Base-by-base conservation (phyloP, 2,888 invertebrate genomes). In the Nipponacmea schrenckii region DNA sequence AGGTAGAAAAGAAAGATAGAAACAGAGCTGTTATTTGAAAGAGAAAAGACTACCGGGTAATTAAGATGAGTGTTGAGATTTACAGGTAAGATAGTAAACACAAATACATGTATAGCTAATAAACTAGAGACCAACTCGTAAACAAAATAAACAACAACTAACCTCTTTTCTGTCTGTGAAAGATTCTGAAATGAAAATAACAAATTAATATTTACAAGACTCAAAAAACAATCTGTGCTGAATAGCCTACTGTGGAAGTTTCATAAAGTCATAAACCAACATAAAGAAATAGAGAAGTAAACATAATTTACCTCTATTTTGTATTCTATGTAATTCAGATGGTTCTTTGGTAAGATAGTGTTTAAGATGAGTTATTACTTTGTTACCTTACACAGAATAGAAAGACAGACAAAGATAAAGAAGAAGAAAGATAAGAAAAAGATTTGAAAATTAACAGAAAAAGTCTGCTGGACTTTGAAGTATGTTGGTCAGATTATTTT, bases 141-240 rank as follows among this genome's bases (percentile, higher is more conserved):
- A 39, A 39, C 39, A 39, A 39, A 39, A 39, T 39, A 39, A 39
- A 8, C 7, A 39, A 39, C 39, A 56, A 10, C 24, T 56, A 24
- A 56, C 56, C 56, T 56, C 56, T 56, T 56, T 56, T 24, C 56
- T 56, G 10, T 56, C 56, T 56, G 56, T 56, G 24, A 56, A 56
- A 10, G 56, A 56, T 24, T 56, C 56, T 56, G 24, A 56, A 56
- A 56, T 24, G 12, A 56, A 24, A 50, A 56, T 20, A 5, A 20
- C n/a, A 20, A 56, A 56, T 12, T 7, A 20, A 24, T 56, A 20
- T 20, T 56, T 56, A 56, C 8, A 39, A 39, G 1, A 39, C 8
- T 39, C 39, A 5, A 39, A 39, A 39, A 39, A 39, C 3, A 39
- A 39, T 39, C 39, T 8, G 39, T 39, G 39, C 10, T 39, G 8